A percentile compares a stretch with the other conserved stretches of the same genome.
Evolutionary conservation across 35 echinoderm and acorn worm genomes (phyloP).

Genomic region (Diadema setosum): DNA sequence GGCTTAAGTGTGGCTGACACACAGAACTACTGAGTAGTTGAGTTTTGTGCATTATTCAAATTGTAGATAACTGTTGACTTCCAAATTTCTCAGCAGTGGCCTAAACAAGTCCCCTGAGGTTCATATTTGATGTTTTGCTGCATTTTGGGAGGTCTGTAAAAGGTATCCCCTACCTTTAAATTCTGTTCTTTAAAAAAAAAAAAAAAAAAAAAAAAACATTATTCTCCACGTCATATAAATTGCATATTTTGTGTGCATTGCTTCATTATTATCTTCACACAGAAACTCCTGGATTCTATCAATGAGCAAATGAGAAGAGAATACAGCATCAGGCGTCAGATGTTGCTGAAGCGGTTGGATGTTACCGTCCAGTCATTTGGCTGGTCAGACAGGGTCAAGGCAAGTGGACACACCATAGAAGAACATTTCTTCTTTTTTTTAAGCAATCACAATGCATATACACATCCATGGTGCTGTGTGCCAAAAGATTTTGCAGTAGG

Average conservation of each 20-base stretch:
- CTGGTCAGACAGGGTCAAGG: conserved; percentile 93
- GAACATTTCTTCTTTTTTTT: not conserved
- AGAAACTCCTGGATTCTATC: conserved; percentile 76
- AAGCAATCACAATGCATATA: not conserved
- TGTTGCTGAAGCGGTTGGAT: conserved; percentile 94
- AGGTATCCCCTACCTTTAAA: no score
- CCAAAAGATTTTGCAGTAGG: not conserved
- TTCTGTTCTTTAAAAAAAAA: no score
- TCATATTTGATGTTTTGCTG: no score
- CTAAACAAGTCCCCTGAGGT: no score
- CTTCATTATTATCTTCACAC: not conserved
- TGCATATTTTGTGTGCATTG: not conserved
- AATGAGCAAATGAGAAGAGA: conserved; percentile 84
- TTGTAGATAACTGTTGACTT: no score
- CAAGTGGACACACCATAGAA: not conserved
- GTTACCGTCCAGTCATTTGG: conserved; percentile 95
- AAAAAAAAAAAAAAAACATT: no score
- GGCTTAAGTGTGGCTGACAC: no score
- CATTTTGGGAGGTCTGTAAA: no score
- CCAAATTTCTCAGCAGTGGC: no score
- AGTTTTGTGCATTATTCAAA: no score
- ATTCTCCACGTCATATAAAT: not conserved
- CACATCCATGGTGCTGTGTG: not conserved
- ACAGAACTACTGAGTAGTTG: no score
- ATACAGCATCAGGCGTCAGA: conserved; percentile 77